Evolutionary conservation across 1,140 invertebrate genomes (phyloP), one percentile per base, ranked within the genome.

Genomic region (Penaeus japonicus): DNA sequence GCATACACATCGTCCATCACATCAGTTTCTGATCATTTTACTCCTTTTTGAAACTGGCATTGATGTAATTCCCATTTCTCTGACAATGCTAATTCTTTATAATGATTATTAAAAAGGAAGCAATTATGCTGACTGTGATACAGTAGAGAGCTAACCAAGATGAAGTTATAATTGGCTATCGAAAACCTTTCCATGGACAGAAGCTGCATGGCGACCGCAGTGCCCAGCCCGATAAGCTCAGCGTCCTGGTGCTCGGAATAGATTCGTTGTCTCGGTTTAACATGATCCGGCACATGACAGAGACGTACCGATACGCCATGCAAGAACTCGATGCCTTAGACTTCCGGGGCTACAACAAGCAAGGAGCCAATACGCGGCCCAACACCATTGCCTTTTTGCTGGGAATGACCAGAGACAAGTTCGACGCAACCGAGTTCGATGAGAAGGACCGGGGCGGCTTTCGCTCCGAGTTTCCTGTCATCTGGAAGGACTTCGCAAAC

Each of bases 401-500:
- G 0, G 93, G 93, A 3, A 53, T 85, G 15, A 59, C 30, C 30
- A 27, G n/a, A 18, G 57, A 55, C 4, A 85, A 89, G 47, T 15
- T 89, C 1, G 12, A 77, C 7, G 47, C 22, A 18, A 77, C 24
- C 15, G 27, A 32, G 24, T 80, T 90, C 91, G 7, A 39, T 0
- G 1, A 30, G 5, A n/a, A 80, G 2, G 47, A 47, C 27, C 22
- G 7, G 54, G 90, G 91, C 53, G 78, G 85, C 10, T 91, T 92
- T 4, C 92, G 93, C 91, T 93, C 94, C 82, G 80, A 91, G 24
- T 93, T 92, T 83, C 87, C 92, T 10, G 93, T 94, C 78, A 92
- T 94, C 17, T 94, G 94, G 94, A 93, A 94, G 78, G 91, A 93
- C 77, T 94, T 92, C 89, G 91, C 92, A 0, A 55, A 91, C 0